Base-by-base conservation (phyloP, 2,797 vertebrate genomes). In the Eospalax fontanierii region DNA sequence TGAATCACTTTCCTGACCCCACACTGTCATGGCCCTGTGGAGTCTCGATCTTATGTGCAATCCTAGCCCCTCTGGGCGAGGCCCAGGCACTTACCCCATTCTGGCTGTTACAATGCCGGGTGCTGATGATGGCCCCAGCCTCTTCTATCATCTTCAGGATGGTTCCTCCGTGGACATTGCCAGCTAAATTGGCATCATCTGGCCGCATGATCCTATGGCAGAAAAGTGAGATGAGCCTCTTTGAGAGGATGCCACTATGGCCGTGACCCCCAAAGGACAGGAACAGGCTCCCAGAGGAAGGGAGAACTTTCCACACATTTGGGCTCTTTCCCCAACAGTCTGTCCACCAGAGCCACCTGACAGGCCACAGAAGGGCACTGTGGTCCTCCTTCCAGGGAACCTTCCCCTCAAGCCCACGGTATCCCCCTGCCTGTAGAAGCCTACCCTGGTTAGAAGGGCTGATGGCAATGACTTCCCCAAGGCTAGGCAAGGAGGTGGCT, bases 71-170 rank as follows among this genome's bases (percentile, higher is more conserved):
- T n/a, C 9, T 0, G 19, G 10, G 30, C 0, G 5, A 4, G 30
- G 6, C 35, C 28, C 12, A 0, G 0, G 5, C 1, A 63, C 98
- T 97, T 97, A 99, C 99, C 98, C 98, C 99, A 0, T 97, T 97
- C 98, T 99, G 99, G 38, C 98, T 99, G 97, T 99, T 99, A 98
- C 99, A 99, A 97, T 99, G 99, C 4, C 99, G 99, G 0, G 99
- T 99, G 95, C 99, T 98, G 61, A 99, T 99, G 94, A 99, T 99
- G 97, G 99, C 99, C 14, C 99, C 99, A 0, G 99, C 99, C 96
- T 99, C 99, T 97, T 99, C 99, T 0, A 99, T 99, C 99, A 99
- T 99, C 98, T 99, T 99, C 96, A 99, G 98, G 97, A 99, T 99
- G 93, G 98, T 99, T 50, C 99, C 99, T 0, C 99, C 99, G 0